Evolutionary conservation across 2,797 vertebrate species (phyloP).

Genomic region (Pogoniulus pusillus): DNA sequence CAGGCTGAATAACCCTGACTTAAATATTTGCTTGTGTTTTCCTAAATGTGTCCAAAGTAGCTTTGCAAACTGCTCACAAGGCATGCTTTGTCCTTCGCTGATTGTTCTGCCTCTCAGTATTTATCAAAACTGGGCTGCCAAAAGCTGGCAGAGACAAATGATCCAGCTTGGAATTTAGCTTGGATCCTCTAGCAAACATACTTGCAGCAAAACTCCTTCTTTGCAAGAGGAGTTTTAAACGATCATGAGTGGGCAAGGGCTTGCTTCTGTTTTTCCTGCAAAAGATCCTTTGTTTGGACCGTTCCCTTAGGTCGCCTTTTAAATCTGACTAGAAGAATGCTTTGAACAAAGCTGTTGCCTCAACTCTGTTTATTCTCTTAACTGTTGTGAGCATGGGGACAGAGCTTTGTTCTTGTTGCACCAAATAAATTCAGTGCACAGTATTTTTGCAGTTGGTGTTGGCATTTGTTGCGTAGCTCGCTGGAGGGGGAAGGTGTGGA

Average conservation of each 20-base stretch:
- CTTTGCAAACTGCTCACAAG: slow-evolving; percentile 12
- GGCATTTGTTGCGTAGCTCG: not conserved
- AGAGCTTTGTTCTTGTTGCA: not conserved
- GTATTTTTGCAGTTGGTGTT: not conserved
- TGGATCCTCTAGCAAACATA: slow-evolving; percentile 33
- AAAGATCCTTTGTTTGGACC: slow-evolving; percentile 40
- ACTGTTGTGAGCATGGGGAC: not conserved
- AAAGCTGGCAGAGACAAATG: slow-evolving; percentile 30
- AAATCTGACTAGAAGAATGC: slow-evolving; percentile 8
- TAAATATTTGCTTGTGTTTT: slow-evolving; percentile 44
- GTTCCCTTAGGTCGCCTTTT: slow-evolving; percentile 21
- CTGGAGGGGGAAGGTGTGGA: not conserved
- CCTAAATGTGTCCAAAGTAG: slow-evolving; percentile 4
- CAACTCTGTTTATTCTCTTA: not conserved
- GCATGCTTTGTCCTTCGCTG: slow-evolving; percentile 16
- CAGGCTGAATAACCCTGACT: slow-evolving; percentile 1
- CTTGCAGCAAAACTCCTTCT: not conserved
- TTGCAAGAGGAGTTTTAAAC: not conserved
- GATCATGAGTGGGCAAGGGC: slow-evolving; percentile 11
- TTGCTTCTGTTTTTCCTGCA: slow-evolving; percentile 22
- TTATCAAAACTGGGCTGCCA: slow-evolving; percentile 30
- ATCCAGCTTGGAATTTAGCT: slow-evolving; percentile 40
- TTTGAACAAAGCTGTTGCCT: slow-evolving; percentile 33
- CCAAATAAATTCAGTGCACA: not conserved
- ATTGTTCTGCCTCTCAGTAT: slow-evolving; percentile 22